Evolutionary conservation across 2,888 invertebrate species (phyloP).

Genomic region (Agriopis marginaria): DNA sequence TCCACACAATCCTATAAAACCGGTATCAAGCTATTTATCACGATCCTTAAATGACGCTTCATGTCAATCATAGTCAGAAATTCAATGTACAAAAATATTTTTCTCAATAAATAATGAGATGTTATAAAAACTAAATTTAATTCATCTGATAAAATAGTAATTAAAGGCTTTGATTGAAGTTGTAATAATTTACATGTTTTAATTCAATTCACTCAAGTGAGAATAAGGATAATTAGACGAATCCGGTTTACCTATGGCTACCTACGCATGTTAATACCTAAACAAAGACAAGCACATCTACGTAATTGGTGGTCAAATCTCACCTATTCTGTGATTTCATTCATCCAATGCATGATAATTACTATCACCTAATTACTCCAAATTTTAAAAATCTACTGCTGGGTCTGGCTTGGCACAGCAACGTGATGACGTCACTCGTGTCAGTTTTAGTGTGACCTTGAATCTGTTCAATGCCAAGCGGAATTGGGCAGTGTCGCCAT

Average conservation of each 20-base stretch:
- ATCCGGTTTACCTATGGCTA: slow-evolving; percentile 44
- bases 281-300: background rate
- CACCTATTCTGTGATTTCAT: background rate
- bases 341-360: slow-evolving; percentile 8
- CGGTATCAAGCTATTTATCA: slow-evolving; percentile 40
- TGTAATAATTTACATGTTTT: slow-evolving; percentile 29
- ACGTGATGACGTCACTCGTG: slow-evolving; percentile 69
- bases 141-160: slow-evolving; percentile 34
- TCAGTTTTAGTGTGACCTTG: slow-evolving; percentile 77
- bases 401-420: slow-evolving; percentile 43
- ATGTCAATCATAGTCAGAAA: slow-evolving; percentile 43
- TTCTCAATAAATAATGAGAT: slow-evolving; percentile 36
- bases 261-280: background rate
- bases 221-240: slow-evolving; percentile 48
- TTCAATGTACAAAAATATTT: slow-evolving; percentile 38
- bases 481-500: slow-evolving; percentile 63
- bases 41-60: slow-evolving; percentile 30
- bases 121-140: slow-evolving; percentile 30
- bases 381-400: slow-evolving; percentile 38
- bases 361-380: slow-evolving; percentile 21
- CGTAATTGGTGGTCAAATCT: background rate
- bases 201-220: slow-evolving; percentile 45
- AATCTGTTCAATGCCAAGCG: slow-evolving; percentile 77
- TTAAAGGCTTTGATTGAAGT: slow-evolving; percentile 34
- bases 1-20: slow-evolving; percentile 22